Evolutionary conservation across 2,113 vertebrate genomes (phyloP).

Genomic region (Bungarus multicinctus): DNA sequence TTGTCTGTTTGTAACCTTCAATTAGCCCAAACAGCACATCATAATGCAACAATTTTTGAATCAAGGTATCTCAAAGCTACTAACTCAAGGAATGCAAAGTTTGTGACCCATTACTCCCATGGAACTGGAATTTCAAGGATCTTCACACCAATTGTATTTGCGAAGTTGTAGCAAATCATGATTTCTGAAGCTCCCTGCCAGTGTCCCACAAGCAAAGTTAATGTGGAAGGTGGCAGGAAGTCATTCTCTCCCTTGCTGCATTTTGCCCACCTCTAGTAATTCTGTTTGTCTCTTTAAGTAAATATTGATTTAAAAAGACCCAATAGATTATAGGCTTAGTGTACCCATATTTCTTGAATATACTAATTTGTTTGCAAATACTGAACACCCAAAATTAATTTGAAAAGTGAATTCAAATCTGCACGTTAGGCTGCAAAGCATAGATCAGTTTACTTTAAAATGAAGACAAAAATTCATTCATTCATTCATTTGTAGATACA

Average conservation of each 20-base stretch:
- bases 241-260: background rate
- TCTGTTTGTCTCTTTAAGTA: background rate
- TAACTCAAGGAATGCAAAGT: background rate
- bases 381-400: background rate
- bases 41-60: background rate
- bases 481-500: background rate
- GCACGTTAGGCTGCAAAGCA: background rate
- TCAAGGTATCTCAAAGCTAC: background rate
- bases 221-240: background rate
- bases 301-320: background rate
- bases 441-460: background rate
- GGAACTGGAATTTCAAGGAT: background rate
- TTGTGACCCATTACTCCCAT: background rate
- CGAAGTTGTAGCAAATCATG: background rate
- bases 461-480: background rate
- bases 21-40: background rate
- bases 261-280: background rate
- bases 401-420: background rate
- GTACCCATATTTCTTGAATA: background rate
- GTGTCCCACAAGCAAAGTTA: background rate
- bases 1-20: background rate
- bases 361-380: background rate
- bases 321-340: background rate
- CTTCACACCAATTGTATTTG: background rate
- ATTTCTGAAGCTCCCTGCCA: background rate